These are phyloP conservation scores for Drosophila anomalata DNA, from an alignment of 2,888 invertebrate species.

Conservation along the genomic window DNA sequence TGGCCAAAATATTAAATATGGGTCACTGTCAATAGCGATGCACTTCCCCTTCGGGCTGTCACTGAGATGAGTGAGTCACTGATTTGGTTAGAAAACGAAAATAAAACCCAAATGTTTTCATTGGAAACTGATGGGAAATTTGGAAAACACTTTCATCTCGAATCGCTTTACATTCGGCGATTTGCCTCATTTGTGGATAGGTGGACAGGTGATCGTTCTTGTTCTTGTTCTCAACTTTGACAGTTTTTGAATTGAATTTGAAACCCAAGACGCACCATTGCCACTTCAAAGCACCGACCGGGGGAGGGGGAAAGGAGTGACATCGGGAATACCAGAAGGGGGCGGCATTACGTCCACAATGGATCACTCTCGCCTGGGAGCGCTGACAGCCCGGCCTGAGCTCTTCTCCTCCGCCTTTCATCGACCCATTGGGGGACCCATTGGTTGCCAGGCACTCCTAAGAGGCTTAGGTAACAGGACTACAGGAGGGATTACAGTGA, in stretches of 20 bases:
- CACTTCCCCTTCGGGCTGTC: not conserved
- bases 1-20: not conserved
- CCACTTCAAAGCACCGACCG: slow-evolving; percentile 68
- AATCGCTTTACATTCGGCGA: slow-evolving; percentile 67
- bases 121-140: slow-evolving; percentile 29
- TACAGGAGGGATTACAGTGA: slow-evolving; percentile 9
- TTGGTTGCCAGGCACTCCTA: slow-evolving; percentile 1
- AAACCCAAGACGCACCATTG: slow-evolving; percentile 75
- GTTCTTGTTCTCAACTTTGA: slow-evolving; percentile 54
- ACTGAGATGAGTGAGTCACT: slow-evolving; percentile 17
- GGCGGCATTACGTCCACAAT: slow-evolving; percentile 5
- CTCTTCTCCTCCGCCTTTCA: not conserved
- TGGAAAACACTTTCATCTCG: slow-evolving; percentile 73
- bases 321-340: not conserved
- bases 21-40: not conserved
- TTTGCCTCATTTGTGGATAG: slow-evolving; percentile 21
- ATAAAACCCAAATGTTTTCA: slow-evolving; percentile 64
- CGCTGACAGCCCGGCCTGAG: not conserved
- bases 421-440: not conserved
- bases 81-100: slow-evolving; percentile 33
- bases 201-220: slow-evolving; percentile 24
- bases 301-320: not conserved
- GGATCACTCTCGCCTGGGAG: slow-evolving; percentile 19
- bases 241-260: slow-evolving; percentile 80
- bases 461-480: slow-evolving; percentile 16